These are phyloP conservation scores for Propithecus perrieri DNA, from an alignment of 2,797 vertebrate genomes.

Conservation along the genomic window DNA sequence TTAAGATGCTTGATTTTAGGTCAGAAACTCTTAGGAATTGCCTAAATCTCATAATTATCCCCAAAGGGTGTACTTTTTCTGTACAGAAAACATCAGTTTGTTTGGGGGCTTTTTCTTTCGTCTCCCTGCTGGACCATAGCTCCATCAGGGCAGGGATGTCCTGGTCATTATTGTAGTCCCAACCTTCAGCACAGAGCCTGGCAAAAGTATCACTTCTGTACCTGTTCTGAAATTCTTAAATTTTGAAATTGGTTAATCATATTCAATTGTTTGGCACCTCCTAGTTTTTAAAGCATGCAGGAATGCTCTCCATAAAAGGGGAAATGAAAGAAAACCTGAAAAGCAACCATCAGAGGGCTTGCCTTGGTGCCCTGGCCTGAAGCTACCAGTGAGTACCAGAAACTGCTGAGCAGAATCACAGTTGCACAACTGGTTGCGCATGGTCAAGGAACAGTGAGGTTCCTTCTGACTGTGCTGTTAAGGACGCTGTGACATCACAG, in stretches of 20 bases:
- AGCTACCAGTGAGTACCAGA: background rate
- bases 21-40: background rate
- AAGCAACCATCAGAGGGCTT: background rate
- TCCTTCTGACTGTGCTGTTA: background rate
- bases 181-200: background rate
- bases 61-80: background rate
- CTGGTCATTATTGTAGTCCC: background rate
- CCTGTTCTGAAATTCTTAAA: background rate
- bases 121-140: background rate
- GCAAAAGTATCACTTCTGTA: background rate
- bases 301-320: background rate
- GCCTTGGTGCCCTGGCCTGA: background rate
- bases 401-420: background rate
- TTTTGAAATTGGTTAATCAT: background rate
- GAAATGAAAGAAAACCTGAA: background rate
- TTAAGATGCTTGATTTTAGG: background rate
- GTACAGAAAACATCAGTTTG: background rate
- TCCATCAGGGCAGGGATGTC: background rate
- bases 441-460: background rate
- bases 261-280: background rate
- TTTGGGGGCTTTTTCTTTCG: background rate
- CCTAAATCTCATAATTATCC: background rate
- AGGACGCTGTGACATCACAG: fast-evolving
- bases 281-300: background rate
- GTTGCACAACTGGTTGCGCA: background rate